A percentile compares a stretch with the other conserved stretches of the same genome.
Evolutionary conservation across 2,113 vertebrate genomes (phyloP).

Genomic region (Meleagris gallopavo): DNA sequence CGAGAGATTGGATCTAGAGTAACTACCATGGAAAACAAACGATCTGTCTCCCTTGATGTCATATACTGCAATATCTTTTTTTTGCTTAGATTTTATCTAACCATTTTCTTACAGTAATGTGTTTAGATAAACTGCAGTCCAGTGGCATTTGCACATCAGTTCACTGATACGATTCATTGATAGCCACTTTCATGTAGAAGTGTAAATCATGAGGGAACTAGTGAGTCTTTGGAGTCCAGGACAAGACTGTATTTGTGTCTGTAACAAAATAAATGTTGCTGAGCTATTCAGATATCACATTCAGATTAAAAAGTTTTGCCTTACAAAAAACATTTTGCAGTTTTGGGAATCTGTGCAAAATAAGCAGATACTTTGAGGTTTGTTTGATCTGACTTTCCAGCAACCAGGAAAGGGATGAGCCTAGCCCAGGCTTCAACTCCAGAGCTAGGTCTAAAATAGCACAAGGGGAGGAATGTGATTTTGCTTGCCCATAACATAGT

Average conservation of each 20-base stretch:
- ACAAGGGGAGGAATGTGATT: not conserved
- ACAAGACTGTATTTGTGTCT: not conserved
- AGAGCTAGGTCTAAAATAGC: not conserved
- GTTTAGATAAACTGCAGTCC: not conserved
- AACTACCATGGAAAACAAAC: not conserved
- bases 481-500: not conserved
- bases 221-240: not conserved
- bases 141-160: not conserved
- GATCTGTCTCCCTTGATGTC: not conserved
- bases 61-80: not conserved
- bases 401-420: not conserved
- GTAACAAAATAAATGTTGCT: not conserved
- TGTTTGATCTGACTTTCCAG: not conserved
- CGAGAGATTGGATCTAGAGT: not conserved
- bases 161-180: not conserved
- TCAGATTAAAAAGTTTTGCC: not conserved
- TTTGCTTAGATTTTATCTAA: not conserved
- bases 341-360: not conserved
- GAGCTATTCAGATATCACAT: not conserved
- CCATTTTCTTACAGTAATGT: not conserved
- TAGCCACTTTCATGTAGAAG: not conserved
- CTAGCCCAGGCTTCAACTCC: not conserved
- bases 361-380: not conserved
- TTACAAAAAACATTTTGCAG: not conserved
- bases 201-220: not conserved